Conservation (phyloP, 2,888 invertebrate genomes). For the Dynastes maya region DNA sequence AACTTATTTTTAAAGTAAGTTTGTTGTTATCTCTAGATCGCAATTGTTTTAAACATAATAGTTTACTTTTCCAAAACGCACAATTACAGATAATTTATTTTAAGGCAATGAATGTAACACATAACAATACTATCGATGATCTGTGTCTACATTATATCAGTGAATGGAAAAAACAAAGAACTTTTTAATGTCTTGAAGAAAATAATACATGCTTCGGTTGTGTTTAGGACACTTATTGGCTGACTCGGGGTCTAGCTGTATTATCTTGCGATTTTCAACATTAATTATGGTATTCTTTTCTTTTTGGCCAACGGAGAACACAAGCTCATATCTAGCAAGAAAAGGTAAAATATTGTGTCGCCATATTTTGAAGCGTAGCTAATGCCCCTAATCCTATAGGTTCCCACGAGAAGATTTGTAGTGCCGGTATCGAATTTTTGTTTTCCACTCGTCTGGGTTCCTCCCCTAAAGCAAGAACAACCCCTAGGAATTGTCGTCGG, state of each 20-base stretch:
- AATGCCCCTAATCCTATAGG: conserved; percentile 56
- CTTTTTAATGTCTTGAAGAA: too few species aligned
- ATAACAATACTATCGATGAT: too few species aligned
- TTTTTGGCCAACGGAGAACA: too few species aligned
- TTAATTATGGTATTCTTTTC: too few species aligned
- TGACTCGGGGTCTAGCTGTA: too few species aligned
- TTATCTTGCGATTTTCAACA: too few species aligned
- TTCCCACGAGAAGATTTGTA: conserved; percentile 55
- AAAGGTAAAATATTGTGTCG: conserved; percentile 49
- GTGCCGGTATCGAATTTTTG: conserved; percentile 60
- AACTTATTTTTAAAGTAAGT: neutral
- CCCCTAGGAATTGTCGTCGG: conserved; percentile 46
- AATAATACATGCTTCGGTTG: too few species aligned
- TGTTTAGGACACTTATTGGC: too few species aligned
- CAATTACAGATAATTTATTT: neutral
- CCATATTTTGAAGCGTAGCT: conserved; percentile 55
- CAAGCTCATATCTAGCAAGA: conserved; percentile 37
- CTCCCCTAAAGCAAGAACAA: conserved; percentile 55
- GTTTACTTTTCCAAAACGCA: neutral
- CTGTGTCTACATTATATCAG: too few species aligned
- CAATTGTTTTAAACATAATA: neutral
- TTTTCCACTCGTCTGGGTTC: conserved; percentile 60
- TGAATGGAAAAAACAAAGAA: too few species aligned
- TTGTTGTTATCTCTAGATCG: neutral
- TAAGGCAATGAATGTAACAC: too few species aligned